These are phyloP conservation scores for Ectemnius cavifrons DNA, from an alignment of 2,888 invertebrate genomes.

Conservation along the genomic window DNA sequence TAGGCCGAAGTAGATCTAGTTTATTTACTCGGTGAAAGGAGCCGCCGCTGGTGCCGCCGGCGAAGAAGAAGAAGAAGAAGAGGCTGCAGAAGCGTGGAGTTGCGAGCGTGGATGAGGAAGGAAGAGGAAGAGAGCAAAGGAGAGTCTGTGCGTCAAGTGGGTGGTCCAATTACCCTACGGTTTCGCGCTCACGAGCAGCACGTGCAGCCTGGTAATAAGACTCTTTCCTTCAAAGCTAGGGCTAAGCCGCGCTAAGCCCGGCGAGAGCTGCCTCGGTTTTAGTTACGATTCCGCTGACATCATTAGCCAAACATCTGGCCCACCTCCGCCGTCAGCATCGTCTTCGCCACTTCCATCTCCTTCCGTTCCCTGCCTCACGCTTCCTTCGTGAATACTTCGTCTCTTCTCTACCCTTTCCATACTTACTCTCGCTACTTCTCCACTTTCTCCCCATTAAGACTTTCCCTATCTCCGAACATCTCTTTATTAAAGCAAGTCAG, in stretches of 20 bases:
- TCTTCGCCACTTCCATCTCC: slow-evolving; percentile 32
- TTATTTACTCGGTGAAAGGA: slow-evolving; percentile 62
- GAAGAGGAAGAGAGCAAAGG: slow-evolving; percentile 24
- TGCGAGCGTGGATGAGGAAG: slow-evolving; percentile 35
- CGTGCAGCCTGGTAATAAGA: slow-evolving; percentile 76
- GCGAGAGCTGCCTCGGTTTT: slow-evolving; percentile 67
- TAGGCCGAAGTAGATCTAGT: slow-evolving; percentile 30
- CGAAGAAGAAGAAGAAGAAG: slow-evolving; percentile 15
- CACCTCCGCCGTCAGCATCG: slow-evolving; percentile 57
- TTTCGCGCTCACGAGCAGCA: slow-evolving; percentile 73
- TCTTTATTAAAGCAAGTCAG: no score
- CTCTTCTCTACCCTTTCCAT: slow-evolving; percentile 11
- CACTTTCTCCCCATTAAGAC: neutral
- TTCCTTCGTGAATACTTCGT: neutral
- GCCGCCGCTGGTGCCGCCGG: slow-evolving; percentile 21
- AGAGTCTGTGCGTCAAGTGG: slow-evolving; percentile 67
- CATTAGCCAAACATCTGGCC: slow-evolving; percentile 78
- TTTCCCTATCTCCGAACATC: no score
- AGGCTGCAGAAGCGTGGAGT: slow-evolving; percentile 25
- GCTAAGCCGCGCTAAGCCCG: slow-evolving; percentile 63
- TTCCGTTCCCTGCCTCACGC: neutral
- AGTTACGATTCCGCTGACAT: slow-evolving; percentile 78
- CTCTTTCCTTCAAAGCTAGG: slow-evolving; percentile 69
- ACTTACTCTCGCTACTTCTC: neutral
- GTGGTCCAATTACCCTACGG: slow-evolving; percentile 77